A percentile compares a stretch with the other conserved stretches of the same genome.
Evolutionary conservation across 2,888 invertebrate genomes (phyloP).

Genomic region (Eristalis arbustorum): DNA sequence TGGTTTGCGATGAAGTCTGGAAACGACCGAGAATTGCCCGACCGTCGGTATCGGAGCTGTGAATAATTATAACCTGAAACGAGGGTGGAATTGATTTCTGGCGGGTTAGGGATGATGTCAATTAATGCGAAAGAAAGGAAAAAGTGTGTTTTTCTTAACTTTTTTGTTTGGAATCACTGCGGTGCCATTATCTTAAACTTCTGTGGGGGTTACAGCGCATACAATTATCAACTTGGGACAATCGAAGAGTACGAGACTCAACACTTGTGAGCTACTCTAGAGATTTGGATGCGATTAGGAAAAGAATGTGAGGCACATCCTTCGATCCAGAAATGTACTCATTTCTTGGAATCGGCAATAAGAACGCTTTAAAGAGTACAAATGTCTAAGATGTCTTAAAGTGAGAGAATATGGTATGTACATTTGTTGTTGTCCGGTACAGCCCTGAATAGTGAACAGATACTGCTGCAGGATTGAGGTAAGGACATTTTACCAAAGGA

Average conservation of each 20-base stretch:
- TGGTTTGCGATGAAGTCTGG: slow-evolving; percentile 95
- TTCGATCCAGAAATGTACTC: too few relatives aligned
- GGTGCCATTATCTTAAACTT: neutral
- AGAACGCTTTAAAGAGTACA: too few relatives aligned
- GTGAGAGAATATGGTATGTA: too few relatives aligned
- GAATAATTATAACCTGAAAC: slow-evolving; percentile 90
- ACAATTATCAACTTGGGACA: neutral
- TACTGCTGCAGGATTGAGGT: too few relatives aligned
- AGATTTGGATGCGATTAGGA: too few relatives aligned
- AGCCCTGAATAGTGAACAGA: too few relatives aligned
- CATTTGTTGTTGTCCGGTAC: too few relatives aligned
- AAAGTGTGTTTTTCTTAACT: neutral
- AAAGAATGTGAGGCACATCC: too few relatives aligned
- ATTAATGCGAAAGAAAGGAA: neutral
- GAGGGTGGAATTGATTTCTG: slow-evolving; percentile 2
- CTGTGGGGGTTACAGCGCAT: neutral
- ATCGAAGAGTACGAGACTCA: neutral
- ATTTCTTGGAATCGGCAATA: too few relatives aligned
- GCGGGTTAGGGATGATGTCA: neutral
- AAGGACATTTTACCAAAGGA: too few relatives aligned
- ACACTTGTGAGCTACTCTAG: too few relatives aligned
- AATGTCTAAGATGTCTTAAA: too few relatives aligned
- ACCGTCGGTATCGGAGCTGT: slow-evolving; percentile 97
- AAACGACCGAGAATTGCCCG: slow-evolving; percentile 94
- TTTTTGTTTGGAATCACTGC: neutral